These are phyloP conservation scores for Tupaia chinensis DNA, from an alignment of 2,113 vertebrate species.

Conservation along the genomic window DNA sequence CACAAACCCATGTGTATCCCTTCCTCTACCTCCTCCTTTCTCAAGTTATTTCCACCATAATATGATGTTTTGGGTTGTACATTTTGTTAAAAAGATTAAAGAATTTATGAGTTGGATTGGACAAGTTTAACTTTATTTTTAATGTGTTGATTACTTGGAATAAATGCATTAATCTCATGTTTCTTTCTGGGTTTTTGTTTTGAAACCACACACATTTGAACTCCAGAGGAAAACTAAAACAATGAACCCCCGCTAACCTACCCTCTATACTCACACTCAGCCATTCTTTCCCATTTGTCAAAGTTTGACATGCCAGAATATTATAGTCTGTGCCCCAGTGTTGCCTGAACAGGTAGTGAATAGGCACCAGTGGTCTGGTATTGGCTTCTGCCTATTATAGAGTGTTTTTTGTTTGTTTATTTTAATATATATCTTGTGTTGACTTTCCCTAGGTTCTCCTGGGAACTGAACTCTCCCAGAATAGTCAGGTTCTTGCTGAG, in stretches of 20 bases:
- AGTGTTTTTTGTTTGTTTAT: not conserved
- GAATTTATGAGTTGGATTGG: slow-evolving; percentile 86
- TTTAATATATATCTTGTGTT: not conserved
- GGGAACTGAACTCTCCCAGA: slow-evolving; percentile 14
- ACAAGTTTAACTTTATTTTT: slow-evolving; percentile 86
- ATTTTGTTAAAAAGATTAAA: slow-evolving; percentile 88
- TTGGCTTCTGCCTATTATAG: not conserved
- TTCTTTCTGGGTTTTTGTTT: slow-evolving; percentile 78
- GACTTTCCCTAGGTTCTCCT: not conserved
- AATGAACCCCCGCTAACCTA: not conserved
- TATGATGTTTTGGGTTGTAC: slow-evolving; percentile 88
- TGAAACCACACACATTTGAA: slow-evolving; percentile 73
- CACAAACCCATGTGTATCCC: slow-evolving; percentile 86
- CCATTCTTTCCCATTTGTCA: not conserved
- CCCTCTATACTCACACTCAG: not conserved
- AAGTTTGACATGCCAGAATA: not conserved
- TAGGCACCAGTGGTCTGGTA: not conserved
- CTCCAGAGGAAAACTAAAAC: slow-evolving; percentile 55
- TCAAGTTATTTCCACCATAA: slow-evolving; percentile 77
- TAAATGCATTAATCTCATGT: slow-evolving; percentile 85
- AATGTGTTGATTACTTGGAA: slow-evolving; percentile 88
- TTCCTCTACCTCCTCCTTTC: slow-evolving; percentile 73
- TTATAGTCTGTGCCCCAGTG: not conserved
- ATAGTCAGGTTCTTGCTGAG: not conserved
- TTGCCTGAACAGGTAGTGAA: not conserved